Percentiles rank a stretch among this genome's conserved stretches.
Conservation (phyloP, 2,888 invertebrate genomes). For the Epistrophe eligans region DNA sequence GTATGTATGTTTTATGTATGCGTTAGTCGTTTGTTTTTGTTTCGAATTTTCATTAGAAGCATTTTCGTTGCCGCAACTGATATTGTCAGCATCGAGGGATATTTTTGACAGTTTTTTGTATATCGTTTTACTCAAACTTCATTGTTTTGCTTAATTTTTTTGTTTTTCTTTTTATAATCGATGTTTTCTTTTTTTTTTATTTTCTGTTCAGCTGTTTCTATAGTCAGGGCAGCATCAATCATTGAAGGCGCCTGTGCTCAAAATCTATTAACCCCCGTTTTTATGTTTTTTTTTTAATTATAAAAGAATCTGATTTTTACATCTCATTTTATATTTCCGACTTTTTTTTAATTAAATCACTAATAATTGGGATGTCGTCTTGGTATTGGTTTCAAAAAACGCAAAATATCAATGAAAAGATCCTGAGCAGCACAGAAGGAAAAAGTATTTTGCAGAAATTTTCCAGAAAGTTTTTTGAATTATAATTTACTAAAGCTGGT, state of each 20-base stretch:
- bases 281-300: too few relatives aligned
- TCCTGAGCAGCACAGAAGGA: too few relatives aligned
- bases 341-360: too few relatives aligned
- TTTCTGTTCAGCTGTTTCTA: slow-evolving; percentile 14
- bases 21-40: slow-evolving; percentile 32
- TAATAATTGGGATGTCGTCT: too few relatives aligned
- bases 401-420: too few relatives aligned
- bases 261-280: too few relatives aligned
- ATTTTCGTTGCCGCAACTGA: not conserved
- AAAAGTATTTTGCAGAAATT: too few relatives aligned
- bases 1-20: slow-evolving; percentile 11
- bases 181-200: slow-evolving; percentile 26
- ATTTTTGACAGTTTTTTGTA: slow-evolving; percentile 20
- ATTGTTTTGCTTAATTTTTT: not conserved
- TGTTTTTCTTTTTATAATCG: slow-evolving; percentile 2
- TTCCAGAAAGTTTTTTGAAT: too few relatives aligned
- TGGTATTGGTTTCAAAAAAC: too few relatives aligned
- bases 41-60: not conserved
- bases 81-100: slow-evolving; percentile 11
- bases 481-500: too few relatives aligned
- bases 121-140: not conserved
- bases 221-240: not conserved
- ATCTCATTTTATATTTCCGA: too few relatives aligned
- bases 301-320: too few relatives aligned
- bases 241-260: not conserved